phyloP scores from a whole-genome alignment of 2,113 vertebrate genomes.

The Microcebus griseorufus region DNA sequence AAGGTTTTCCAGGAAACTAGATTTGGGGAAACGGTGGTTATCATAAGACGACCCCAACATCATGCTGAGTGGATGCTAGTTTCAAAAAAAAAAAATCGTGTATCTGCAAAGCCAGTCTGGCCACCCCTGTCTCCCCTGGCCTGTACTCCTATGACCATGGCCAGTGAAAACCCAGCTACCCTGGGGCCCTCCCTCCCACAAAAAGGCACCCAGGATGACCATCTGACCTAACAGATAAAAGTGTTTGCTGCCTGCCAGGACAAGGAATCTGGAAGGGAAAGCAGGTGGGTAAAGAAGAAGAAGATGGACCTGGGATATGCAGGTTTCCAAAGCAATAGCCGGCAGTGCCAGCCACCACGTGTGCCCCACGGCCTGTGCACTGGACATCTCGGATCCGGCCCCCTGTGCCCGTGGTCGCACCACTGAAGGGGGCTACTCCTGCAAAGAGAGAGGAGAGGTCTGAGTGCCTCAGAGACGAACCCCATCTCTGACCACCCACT shows the following conservation, averaged over 20 bases:
- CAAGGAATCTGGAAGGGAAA: background rate
- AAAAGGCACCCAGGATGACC: background rate
- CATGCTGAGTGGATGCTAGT: background rate
- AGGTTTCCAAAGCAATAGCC: slow-evolving; percentile 96
- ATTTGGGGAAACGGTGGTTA: background rate
- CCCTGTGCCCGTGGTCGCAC: slow-evolving; percentile 93
- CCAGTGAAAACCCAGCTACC: background rate
- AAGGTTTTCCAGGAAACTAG: background rate
- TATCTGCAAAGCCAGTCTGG: background rate
- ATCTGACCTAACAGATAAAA: background rate
- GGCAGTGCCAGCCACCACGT: slow-evolving; percentile 93
- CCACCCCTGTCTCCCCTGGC: background rate
- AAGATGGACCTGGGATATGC: slow-evolving; percentile 89
- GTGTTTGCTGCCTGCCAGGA: background rate
- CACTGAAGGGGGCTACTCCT: slow-evolving; percentile 94
- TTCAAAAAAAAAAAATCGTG: background rate
- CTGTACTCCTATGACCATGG: fast-evolving
- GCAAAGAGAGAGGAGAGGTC: background rate
- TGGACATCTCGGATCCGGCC: slow-evolving; percentile 95
- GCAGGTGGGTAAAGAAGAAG: background rate
- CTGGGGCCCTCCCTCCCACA: background rate
- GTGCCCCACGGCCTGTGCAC: slow-evolving; percentile 92
- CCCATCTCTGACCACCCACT: background rate
- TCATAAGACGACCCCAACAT: background rate
- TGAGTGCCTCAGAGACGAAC: background rate